A percentile compares a stretch with the other conserved stretches of the same genome.
Evolutionary conservation across 64 coral and sea anemone genomes (phyloP).

Genomic region (Stylophora pistillata): DNA sequence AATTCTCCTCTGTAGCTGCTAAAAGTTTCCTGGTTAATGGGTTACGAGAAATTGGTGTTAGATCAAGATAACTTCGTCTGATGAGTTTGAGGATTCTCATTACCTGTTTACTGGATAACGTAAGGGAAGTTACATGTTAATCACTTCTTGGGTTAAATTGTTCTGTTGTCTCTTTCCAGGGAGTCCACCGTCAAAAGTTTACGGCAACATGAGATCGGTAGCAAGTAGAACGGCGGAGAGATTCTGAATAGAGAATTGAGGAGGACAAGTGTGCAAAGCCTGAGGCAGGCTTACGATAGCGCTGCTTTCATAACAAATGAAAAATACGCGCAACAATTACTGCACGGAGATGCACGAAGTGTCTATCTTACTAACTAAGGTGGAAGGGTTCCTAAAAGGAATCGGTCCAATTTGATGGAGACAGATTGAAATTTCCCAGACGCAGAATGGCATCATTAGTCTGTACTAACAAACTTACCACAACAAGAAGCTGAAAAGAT

Average conservation of each 20-base stretch:
- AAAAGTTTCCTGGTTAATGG: no score
- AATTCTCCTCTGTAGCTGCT: no score
- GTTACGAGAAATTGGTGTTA: no score
- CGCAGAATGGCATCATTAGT: no score
- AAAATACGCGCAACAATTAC: neutral
- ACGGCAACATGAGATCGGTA: slow-evolving; percentile 96
- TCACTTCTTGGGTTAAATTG: neutral
- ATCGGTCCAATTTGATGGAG: no score
- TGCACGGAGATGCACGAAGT: neutral
- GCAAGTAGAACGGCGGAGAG: slow-evolving; percentile 90
- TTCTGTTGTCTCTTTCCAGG: slow-evolving; percentile 41
- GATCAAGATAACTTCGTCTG: no score
- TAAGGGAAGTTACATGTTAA: neutral
- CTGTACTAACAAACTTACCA: no score
- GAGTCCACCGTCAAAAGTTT: slow-evolving; percentile 97
- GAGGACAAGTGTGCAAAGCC: neutral
- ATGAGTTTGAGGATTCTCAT: no score
- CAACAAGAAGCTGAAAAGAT: no score
- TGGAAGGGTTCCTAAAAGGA: no score
- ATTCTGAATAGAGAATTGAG: slow-evolving; percentile 49
- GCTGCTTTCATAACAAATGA: neutral
- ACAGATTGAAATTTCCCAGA: no score
- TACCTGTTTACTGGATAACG: neutral
- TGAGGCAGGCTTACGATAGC: neutral
- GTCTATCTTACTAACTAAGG: neutral